Base-by-base conservation (phyloP, 2,797 vertebrate genomes). In the Rhabdomys pumilio region DNA sequence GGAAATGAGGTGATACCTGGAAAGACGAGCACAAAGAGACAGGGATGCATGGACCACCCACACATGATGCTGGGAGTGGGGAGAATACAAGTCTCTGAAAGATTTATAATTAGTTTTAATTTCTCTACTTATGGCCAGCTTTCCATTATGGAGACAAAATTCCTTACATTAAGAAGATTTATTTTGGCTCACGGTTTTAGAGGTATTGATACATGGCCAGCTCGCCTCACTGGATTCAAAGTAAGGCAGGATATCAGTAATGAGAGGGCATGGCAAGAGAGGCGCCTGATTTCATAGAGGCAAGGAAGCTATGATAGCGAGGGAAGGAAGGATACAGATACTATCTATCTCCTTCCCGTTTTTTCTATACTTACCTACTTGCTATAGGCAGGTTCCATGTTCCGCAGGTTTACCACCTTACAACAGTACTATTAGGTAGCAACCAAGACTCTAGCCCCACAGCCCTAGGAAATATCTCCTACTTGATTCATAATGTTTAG, bases 41-140 rank as follows among this genome's bases (percentile, higher is more conserved):
- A 15, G 6, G 41, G 6, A n/a, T 50, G 65, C 90, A 20, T 86
- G 77, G 6, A 47, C 90, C 26, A 80, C 20, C 24, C 44, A 81
- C 13, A 12, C 6, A 10, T 19, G 65, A 50, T 34, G 12, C 13
- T 17, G 6, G 69, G 31, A 17, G 11, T 12, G 81, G 13, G 24
- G 38, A 9, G 2, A 22, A 69, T 26, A 84, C 7, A 65, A 41
- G 34, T 90, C 86, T 85, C 31, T 38, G 31, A 85, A 93, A 59
- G 34, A 75, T 72, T 79, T 95, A 65, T 24, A 89, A 87, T 92
- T 93, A 80, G 77, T 88, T 91, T 50, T 14, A 50, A 92, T 63
- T 83, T 83, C 17, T 72, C 44, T 91, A 89, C 63, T 44, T 80
- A 34, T 26, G 65, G 15, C 44, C 29, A 73, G 38, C 29, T 91